phyloP scores from a whole-genome alignment of 2,113 vertebrate genomes.

The Psittacara wagleri region DNA sequence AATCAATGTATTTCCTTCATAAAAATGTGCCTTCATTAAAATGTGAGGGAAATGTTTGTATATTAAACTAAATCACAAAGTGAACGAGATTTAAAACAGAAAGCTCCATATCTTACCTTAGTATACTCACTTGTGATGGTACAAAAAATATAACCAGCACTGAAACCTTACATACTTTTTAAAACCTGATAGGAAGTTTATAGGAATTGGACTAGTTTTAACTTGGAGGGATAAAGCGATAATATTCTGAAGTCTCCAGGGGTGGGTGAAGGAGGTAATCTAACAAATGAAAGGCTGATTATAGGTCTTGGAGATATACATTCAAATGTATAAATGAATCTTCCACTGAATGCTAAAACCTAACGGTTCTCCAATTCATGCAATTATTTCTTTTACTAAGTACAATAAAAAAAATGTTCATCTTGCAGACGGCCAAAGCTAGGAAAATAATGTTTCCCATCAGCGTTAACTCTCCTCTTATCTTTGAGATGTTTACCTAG shows the following conservation, averaged over 20 bases:
- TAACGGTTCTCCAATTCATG: neutral
- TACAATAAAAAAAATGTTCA: constrained; percentile 39
- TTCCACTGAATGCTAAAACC: neutral
- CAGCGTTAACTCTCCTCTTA: constrained; percentile 68
- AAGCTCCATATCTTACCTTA: neutral
- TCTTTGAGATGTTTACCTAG: constrained; percentile 78
- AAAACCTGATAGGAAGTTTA: neutral
- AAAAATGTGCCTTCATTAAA: neutral
- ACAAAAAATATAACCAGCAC: neutral
- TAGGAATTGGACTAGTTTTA: neutral
- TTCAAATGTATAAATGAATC: neutral
- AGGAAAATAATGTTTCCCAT: constrained; percentile 59
- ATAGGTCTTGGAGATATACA: neutral
- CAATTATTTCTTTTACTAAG: constrained; percentile 32
- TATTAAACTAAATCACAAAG: neutral
- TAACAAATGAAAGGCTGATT: neutral
- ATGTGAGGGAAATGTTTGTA: neutral
- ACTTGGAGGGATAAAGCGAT: neutral
- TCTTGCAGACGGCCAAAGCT: constrained; percentile 47
- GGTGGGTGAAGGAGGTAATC: neutral
- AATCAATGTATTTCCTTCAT: neutral
- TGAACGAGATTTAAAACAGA: neutral
- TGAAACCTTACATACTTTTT: neutral
- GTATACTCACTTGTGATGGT: neutral
- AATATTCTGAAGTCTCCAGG: neutral